These are phyloP conservation scores for Apogon hyalosoma DNA, from an alignment of 2,797 vertebrate genomes.

Conservation along the genomic window DNA sequence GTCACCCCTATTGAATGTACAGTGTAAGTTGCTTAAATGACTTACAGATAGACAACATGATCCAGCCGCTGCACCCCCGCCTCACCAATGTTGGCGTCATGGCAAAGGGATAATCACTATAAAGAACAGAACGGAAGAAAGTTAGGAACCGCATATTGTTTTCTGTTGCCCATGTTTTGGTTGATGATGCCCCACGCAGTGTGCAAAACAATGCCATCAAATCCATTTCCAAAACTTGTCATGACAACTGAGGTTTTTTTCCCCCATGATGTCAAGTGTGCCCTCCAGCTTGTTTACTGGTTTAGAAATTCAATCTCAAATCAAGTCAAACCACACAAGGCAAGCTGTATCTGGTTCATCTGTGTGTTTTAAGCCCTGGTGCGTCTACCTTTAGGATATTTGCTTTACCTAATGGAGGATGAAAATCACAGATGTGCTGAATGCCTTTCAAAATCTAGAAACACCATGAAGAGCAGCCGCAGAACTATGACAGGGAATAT, in stretches of 20 bases:
- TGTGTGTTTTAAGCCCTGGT: conserved; percentile 17
- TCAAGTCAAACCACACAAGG: conserved; percentile 57
- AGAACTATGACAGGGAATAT: conserved; percentile 24
- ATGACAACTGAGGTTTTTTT: conserved; percentile 54
- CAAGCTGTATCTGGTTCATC: conserved; percentile 48
- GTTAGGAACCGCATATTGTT: conserved; percentile 26
- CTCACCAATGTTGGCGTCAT: conserved; percentile 16
- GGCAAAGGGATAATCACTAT: conserved; percentile 34
- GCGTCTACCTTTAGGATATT: conserved; percentile 60
- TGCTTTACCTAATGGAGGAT: conserved; percentile 58
- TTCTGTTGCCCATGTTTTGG: conserved; percentile 42
- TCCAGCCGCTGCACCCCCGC: conserved; percentile 1
- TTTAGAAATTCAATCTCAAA: conserved; percentile 59
- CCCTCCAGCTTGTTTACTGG: conserved; percentile 66
- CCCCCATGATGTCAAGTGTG: conserved; percentile 34
- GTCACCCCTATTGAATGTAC: conserved; percentile 47
- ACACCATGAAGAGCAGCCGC: conserved; percentile 27
- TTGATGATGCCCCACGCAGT: conserved; percentile 36
- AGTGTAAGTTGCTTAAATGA: conserved; percentile 26
- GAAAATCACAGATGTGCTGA: conserved; percentile 67
- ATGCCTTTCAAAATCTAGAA: conserved; percentile 51
- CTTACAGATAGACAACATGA: conserved; percentile 37
- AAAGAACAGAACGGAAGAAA: conserved; percentile 33
- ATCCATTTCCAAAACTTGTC: conserved; percentile 56
- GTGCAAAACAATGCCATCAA: conserved; percentile 71